Evolutionary conservation across 2,888 invertebrate genomes (phyloP).

Genomic region (Cryptocheilus praepositus): DNA sequence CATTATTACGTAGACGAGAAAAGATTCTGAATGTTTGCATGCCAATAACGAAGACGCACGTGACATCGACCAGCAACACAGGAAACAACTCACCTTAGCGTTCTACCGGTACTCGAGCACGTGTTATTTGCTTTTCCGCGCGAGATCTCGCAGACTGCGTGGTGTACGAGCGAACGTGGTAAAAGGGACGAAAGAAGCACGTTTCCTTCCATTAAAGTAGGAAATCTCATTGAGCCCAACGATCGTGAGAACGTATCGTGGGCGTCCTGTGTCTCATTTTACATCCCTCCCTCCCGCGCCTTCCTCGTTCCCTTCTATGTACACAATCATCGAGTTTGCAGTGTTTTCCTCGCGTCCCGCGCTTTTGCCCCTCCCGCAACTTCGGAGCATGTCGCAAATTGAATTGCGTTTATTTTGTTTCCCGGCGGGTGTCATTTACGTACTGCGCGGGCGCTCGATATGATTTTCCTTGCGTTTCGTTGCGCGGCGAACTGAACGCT

Average conservation of each 20-base stretch:
- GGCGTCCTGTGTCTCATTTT: constrained; percentile 24
- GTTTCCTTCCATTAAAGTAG: constrained; percentile 33
- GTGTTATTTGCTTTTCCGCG: too few species aligned
- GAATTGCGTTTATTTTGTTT: not conserved
- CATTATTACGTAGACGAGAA: too few species aligned
- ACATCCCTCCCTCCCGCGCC: not conserved
- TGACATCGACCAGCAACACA: too few species aligned
- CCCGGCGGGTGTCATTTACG: too few species aligned
- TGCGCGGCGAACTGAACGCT: too few species aligned
- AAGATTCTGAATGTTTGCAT: too few species aligned
- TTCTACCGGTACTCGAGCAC: too few species aligned
- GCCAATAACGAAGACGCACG: too few species aligned
- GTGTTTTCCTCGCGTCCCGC: not conserved
- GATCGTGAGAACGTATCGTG: constrained; percentile 37
- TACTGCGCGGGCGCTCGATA: too few species aligned
- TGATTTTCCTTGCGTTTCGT: too few species aligned
- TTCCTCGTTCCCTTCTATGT: not conserved
- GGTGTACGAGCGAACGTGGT: constrained; percentile 5
- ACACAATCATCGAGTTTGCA: not conserved
- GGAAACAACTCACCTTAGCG: too few species aligned
- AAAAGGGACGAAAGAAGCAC: not conserved
- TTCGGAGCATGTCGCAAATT: constrained; percentile 9
- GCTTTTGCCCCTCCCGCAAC: not conserved
- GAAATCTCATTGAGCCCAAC: constrained; percentile 35
- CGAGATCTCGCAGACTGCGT: too few species aligned